Percentiles rank a stretch among this genome's conserved stretches.
Evolutionary conservation across 2,113 vertebrate genomes (phyloP).

Genomic region (Ovibos moschatus): DNA sequence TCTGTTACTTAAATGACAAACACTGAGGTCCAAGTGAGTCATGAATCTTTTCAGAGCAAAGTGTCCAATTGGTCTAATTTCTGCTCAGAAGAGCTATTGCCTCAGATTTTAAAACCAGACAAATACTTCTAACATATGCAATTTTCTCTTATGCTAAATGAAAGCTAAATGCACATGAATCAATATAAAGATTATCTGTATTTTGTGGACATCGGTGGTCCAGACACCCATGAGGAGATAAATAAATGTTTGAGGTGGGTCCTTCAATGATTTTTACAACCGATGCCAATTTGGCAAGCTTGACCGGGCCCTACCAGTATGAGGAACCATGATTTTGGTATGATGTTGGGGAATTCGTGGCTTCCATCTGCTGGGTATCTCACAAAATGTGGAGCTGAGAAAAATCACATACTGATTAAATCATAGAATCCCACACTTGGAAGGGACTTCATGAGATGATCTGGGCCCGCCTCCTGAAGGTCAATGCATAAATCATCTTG

Average conservation of each 20-base stretch:
- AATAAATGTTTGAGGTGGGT: conserved; percentile 78
- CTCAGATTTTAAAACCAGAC: conserved; percentile 37
- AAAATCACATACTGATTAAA: conserved; percentile 80
- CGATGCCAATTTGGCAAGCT: conserved; percentile 74
- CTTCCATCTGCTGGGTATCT: conserved; percentile 79
- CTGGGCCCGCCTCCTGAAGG: conserved; percentile 78
- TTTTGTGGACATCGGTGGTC: conserved; percentile 72
- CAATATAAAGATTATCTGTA: conserved; percentile 54
- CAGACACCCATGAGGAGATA: conserved; percentile 74
- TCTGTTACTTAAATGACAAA: conserved; percentile 23
- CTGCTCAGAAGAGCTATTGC: background rate
- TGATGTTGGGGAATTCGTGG: conserved; percentile 78
- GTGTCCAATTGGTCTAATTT: conserved; percentile 11
- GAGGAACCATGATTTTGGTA: conserved; percentile 77
- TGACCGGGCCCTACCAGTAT: conserved; percentile 64
- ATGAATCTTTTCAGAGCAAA: background rate
- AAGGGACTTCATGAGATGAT: conserved; percentile 76
- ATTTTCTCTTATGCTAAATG: conserved; percentile 43
- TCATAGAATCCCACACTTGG: conserved; percentile 79
- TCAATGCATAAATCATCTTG: conserved; percentile 78
- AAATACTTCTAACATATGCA: conserved; percentile 32
- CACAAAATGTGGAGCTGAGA: conserved; percentile 77
- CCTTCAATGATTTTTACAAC: conserved; percentile 70
- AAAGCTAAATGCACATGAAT: conserved; percentile 45
- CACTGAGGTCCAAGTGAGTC: background rate